Base-by-base conservation (phyloP, 1,140 invertebrate species). In the Calliphora vicina region DNA sequence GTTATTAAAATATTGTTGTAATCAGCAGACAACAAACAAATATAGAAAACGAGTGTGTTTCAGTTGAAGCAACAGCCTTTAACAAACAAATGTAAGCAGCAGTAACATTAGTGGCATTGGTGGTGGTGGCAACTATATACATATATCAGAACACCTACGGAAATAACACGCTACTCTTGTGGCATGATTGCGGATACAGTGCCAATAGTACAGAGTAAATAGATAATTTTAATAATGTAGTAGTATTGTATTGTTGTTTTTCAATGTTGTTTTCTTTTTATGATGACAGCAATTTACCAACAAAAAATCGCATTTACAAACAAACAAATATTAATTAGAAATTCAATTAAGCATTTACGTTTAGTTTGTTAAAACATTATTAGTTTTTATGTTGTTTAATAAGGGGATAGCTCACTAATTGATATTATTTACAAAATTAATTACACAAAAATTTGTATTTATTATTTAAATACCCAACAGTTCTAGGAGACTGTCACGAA, bases 1-100 rank as follows among this genome's bases (percentile, higher is more conserved):
- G 25, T 78, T 78, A 78, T 78, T 45, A 43, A 78, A 78, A 43
- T 78, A 78, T 78, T 78, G 35, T 43, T 78, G 74, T 78, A 43
- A 78, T 78, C 72, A 74, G 27, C 72, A 74, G 35, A 35, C 35
- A 74, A 27, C 17, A 15, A 17, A 2, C 23, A 17, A 42, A 35
- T 35, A 9, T 9, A 73, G 6, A 35, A 6, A 35, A 35, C 1
- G 35, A 35, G 35, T 8, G 10, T 35, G 6, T 35, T 35, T 8
- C 35, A 35, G 35, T 35, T 35, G 10, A 1, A 35, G 35, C 35
- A 35, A 35, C 35, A 35, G 35, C 35, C 10, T 35, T 35, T 10
- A 35, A 35, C 5, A 6, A 73, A 74, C 26, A 74, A 35, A 50
- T 50, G 35, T 35, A 35, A 50, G 45, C 2, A 50, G 13, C 12